These are phyloP conservation scores for Rhyacophila evoluta DNA, from an alignment of 2,888 invertebrate genomes.

Conservation along the genomic window DNA sequence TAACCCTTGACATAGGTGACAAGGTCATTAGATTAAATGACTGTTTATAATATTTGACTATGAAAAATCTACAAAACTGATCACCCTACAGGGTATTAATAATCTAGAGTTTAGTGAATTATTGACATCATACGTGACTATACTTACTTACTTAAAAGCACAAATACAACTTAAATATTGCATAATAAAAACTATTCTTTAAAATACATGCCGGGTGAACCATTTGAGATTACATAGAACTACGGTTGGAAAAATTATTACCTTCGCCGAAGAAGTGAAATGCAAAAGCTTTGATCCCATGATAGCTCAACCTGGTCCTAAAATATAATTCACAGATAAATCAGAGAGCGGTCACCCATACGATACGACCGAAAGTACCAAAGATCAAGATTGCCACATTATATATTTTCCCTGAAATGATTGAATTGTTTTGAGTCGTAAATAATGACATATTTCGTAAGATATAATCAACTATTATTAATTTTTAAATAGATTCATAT, in stretches of 20 bases:
- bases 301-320: not conserved
- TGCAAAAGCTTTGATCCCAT: slow-evolving; percentile 47
- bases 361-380: slow-evolving; percentile 14
- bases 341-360: not conserved
- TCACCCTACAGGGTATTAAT: too few relatives aligned
- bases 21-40: not conserved
- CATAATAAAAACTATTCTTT: slow-evolving; percentile 11
- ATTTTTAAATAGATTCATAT: too few relatives aligned
- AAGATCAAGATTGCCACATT: not conserved
- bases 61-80: too few relatives aligned
- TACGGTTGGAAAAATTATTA: slow-evolving; percentile 33
- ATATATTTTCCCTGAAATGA: too few relatives aligned
- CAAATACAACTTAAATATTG: not conserved
- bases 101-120: too few relatives aligned
- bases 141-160: not conserved
- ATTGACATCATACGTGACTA: not conserved
- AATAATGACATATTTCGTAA: too few relatives aligned
- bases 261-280: slow-evolving; percentile 45
- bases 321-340: slow-evolving; percentile 25
- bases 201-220: not conserved
- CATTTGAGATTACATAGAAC: not conserved
- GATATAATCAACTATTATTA: too few relatives aligned
- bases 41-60: not conserved
- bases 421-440: too few relatives aligned
- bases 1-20: slow-evolving; percentile 7